Evolutionary conservation across 2,888 invertebrate species (phyloP), one percentile per base, ranked within the genome.

Genomic region (Agrochola litura): DNA sequence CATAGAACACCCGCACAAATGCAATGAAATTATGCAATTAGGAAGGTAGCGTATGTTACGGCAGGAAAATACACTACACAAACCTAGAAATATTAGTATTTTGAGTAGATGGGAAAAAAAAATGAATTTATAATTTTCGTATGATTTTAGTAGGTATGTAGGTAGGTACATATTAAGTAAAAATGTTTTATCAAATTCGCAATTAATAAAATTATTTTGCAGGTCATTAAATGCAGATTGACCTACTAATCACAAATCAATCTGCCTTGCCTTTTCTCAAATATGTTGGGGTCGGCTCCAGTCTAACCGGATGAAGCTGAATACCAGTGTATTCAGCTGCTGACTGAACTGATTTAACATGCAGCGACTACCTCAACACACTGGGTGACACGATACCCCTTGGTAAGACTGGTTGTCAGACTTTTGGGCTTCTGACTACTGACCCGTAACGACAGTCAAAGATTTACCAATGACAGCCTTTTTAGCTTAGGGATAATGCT

Each of bases 1-100:
- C 30, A 2, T 30, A 30, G 30, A 30, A 30, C 30, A 30, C 30
- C 49, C 30, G 63, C 14, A 46, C 14, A 46, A 12, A 14, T 67
- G 46, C 37, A 37, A 67, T 67, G 46, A 41, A 75, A 73, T 70
- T 67, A 67, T n/a, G 10, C 49, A 76, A 43, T 70, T 68, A 61
- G 9, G 46, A 25, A n/a, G 10, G 60, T 60, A n/a, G 12, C 22
- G 12, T 43, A 70, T 72, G 65, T 16, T 58, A 43, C 60, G 54
- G 66, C 0, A 30, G 6, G 2, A 41, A 25, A 25, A 6, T n/a
- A 10, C 16, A 52, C 16, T 6, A 52, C 5, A 9, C 8, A 37
- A 56, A 37, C 30, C 22, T 37, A 14, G 49, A 60, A 61, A 61
- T 30, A 58, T 58, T 25, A 16, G 58, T 30, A 30, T 60, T 60